Evolutionary conservation across 2,888 invertebrate species (phyloP), one percentile per base, ranked within the genome.

Genomic region (Gastrophysa polygoni): DNA sequence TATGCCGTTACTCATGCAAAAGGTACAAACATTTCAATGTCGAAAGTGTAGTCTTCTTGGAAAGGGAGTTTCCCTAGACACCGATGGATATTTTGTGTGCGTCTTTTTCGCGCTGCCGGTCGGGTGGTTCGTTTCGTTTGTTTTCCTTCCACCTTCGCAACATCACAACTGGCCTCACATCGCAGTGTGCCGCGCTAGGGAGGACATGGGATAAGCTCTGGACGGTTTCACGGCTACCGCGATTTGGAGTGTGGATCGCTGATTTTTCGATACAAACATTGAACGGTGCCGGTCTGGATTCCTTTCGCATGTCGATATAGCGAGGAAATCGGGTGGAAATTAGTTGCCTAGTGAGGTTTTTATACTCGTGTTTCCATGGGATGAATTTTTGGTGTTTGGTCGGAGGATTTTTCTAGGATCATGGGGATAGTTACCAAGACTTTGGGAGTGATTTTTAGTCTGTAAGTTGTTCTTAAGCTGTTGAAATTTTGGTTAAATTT

Each of bases 381-480:
- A 34, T 24, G 43, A 29, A 29, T 52, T 50, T 38, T 49, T 56
- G 38, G 28, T 24, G 14, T 7, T 28, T 11, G 10, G 48, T 21
- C 32, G 50, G 16, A 54, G 10, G 43, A 32, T 28, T 51, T 48
- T 47, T 8, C 29, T 46, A 18, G 16, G 46, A 69, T 66, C 69
- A 90, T 91, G 90, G 91, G 91, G 73, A 89, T 90, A 80, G 88
- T 91, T 74, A 90, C 90, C 63, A 91, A 91, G 82, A 89, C 90
- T 64, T 87, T 91, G 73, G 90, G 90, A 82, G 89, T 91, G 80
- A 87, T 91, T 80, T 91, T 90, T 86, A 90, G 89, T 83, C 89
- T 91, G 91, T 91, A 83, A 91, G 91, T 90, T 52, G 32, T 52
- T 10, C 20, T 8, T 8, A n/a, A 7, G 7, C 24, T 3, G 7